Evolutionary conservation across 1,140 invertebrate genomes (phyloP), one percentile per base, ranked within the genome.

Genomic region (Schlechtendalia chinensis): DNA sequence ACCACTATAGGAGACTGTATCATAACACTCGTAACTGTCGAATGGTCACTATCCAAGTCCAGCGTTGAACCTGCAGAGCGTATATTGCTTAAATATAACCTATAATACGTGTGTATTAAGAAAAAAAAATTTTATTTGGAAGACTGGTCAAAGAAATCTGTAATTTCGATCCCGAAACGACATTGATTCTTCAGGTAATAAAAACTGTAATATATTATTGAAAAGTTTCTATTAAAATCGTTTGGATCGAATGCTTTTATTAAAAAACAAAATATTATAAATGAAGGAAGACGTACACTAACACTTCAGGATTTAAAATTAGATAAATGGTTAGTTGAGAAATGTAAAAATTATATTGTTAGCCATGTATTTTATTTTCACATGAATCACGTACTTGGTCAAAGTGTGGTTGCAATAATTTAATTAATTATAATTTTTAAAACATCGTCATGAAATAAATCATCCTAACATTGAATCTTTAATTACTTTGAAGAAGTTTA

Each of bases 381-480:
- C 65, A 24, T 47, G 65, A 69, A 69, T 32, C 14, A 47, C 47
- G 47, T 47, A 16, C 17, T 69, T 69, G 65, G 65, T n/a, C 39
- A 0, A 69, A 69, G 19, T 45, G 10, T 45, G 65, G 65, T 4
- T 69, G 29, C 11, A 47, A n/a, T 45, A 19, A 69, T 69, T 45
- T 69, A 19, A 69, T 47, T n/a, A 69, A 69, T 1, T 69, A n/a
- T 47, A 32, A 69, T 69, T 47, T 69, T 47, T 69, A 69, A 69
- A 69, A 22, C 16, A 45, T 47, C 39, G 65, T 69, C 39, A 69
- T 69, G 65, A 69, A 69, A 39, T 39, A 17, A 39, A 19, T 69
- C 16, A 19, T 12, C 19, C 14, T 69, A 11, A 69, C 11, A 69
- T 69, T 39, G 29, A 69, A 69, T 69, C 16, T 22, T 69, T 69